These are phyloP conservation scores for Ligdia adustata DNA, from an alignment of 2,888 invertebrate species.

Conservation along the genomic window DNA sequence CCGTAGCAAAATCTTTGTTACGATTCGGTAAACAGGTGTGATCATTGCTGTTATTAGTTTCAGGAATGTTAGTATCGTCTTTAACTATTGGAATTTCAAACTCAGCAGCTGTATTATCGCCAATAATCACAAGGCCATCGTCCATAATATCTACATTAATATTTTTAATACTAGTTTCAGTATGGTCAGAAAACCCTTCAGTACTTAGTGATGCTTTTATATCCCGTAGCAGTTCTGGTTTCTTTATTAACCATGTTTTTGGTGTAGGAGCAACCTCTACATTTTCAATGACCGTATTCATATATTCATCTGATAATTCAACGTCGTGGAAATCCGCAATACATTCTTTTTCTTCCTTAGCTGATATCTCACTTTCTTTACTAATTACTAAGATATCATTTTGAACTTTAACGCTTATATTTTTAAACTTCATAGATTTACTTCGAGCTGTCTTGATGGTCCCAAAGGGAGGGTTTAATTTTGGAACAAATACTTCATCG, in stretches of 20 bases:
- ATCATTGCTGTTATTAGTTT: no score
- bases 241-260: background rate
- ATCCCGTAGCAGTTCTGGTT: no score
- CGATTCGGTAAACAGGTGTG: no score
- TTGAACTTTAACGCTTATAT: background rate
- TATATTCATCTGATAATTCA: background rate
- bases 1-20: no score
- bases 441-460: conserved; percentile 8
- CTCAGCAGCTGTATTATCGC: conserved; percentile 5
- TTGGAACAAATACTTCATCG: conserved; percentile 6
- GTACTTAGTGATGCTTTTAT: no score
- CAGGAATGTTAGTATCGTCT: background rate
- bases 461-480: background rate
- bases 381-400: background rate
- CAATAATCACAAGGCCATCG: conserved; percentile 32
- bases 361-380: background rate
- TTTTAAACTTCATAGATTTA: conserved; percentile 3
- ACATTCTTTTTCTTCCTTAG: background rate
- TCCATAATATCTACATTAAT: conserved; percentile 27
- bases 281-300: background rate
- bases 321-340: background rate
- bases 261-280: background rate
- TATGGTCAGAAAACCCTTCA: no score
- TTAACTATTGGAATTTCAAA: background rate
- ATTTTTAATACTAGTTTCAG: conserved; percentile 15